A percentile compares a stretch with the other conserved stretches of the same genome.
phyloP scores from a whole-genome alignment of 35 echinoderm and acorn worm genomes.

The Amphiura filiformis region DNA sequence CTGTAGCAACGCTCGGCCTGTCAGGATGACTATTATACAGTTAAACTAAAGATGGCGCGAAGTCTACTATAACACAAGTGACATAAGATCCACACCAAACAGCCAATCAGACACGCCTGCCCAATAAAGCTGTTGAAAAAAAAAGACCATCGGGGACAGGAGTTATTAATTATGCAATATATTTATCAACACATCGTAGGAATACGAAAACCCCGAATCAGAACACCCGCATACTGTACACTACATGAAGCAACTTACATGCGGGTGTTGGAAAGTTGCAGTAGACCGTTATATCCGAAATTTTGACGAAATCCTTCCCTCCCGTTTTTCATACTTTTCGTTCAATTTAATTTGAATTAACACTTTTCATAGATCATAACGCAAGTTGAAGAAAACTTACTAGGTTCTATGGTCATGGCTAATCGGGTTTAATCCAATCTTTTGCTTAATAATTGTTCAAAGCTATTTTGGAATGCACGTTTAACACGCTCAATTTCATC shows the following conservation, averaged over 20 bases:
- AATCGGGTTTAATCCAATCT: neutral
- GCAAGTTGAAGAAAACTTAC: neutral
- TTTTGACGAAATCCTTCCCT: slow-evolving; percentile 5
- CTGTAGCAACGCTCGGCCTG: neutral
- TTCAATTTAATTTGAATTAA: slow-evolving; percentile 5
- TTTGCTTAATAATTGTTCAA: neutral
- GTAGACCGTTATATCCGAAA: neutral
- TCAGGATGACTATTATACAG: neutral
- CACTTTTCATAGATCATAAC: slow-evolving; percentile 7
- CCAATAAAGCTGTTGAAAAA: slow-evolving; percentile 15
- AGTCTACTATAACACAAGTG: neutral
- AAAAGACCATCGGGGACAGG: neutral
- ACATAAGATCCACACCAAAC: slow-evolving; percentile 6
- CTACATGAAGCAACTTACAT: neutral
- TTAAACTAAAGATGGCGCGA: neutral
- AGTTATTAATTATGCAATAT: slow-evolving; percentile 13
- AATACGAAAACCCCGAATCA: neutral
- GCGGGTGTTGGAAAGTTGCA: neutral
- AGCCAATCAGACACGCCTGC: slow-evolving; percentile 9
- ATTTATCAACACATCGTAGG: neutral
- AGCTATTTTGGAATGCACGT: slow-evolving; percentile 3
- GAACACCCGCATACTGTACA: neutral
- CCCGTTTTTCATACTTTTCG: neutral
- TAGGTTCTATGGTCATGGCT: neutral
- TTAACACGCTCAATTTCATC: slow-evolving; percentile 2